phyloP scores from a whole-genome alignment of 2,113 vertebrate genomes.

The Calcarius ornatus region DNA sequence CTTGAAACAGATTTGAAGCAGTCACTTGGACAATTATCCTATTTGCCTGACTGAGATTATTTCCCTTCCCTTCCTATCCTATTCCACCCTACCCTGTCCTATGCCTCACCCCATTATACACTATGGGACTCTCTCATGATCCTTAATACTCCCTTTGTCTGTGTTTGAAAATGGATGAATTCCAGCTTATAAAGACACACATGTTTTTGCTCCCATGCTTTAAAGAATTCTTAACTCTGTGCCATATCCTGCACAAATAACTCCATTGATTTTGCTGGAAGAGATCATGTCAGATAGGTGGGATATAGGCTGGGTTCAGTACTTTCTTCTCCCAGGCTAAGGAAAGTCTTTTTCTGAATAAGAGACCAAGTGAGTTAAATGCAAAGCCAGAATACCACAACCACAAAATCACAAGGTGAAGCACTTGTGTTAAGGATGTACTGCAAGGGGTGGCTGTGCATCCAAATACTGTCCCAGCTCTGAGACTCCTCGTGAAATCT shows the following conservation, averaged over 20 bases:
- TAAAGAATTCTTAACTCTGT: neutral
- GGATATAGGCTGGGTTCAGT: neutral
- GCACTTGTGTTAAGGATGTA: neutral
- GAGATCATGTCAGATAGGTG: neutral
- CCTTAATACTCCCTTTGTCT: neutral
- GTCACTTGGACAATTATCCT: neutral
- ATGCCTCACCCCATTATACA: neutral
- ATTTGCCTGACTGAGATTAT: neutral
- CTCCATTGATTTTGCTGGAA: neutral
- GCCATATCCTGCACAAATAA: neutral
- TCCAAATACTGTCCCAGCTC: neutral
- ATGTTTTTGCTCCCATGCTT: neutral
- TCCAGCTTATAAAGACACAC: neutral
- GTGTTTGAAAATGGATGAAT: neutral
- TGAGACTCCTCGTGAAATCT: neutral
- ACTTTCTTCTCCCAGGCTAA: neutral
- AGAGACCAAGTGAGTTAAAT: neutral
- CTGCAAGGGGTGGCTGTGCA: neutral
- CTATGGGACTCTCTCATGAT: neutral
- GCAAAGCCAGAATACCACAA: neutral
- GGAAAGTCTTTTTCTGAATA: neutral
- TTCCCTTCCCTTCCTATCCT: neutral
- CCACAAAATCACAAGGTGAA: neutral
- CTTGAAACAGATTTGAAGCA: neutral
- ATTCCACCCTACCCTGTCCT: neutral